Evolutionary conservation across 2,797 vertebrate species (phyloP), one percentile per base, ranked within the genome.

Genomic region (Pipistrellus pipistrellus): DNA sequence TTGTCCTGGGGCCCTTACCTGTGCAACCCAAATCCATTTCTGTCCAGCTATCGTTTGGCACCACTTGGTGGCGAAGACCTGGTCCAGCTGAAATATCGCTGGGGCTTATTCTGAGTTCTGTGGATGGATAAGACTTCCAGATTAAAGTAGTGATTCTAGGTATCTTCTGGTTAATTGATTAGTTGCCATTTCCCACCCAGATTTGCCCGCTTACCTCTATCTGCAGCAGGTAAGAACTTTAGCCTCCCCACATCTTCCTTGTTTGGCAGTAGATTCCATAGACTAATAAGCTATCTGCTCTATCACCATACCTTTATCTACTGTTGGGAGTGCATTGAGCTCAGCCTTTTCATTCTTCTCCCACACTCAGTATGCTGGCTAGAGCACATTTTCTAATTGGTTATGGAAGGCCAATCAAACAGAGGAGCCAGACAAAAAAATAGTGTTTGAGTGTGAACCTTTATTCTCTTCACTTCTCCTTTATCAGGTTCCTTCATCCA

Each of bases 401-500:
- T 69, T 32, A 75, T 46, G 18, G 48, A 35, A 73, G 76, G 14
- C 35, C 89, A 48, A 71, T 21, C 25, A 73, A 64, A 27, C 53
- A 30, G n/a, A 46, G 8, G 38, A 41, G 6, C 14, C 51, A 71
- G 66, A 69, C 7, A 27, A 53, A 64, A 48, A 84, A 66, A 59
- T 0, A 57, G 6, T 32, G 21, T 78, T 38, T 38, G 18, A 30
- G 3, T 51, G 10, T 41, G 35, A 77, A 38, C 51, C 30, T 7
- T 51, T 18, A 32, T 82, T 91, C n/a, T 95, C 5, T 3, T 4
- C 46, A 80, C 41, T 46, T 88, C 38, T 83, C 38, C 78, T 59
- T 76, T 48, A 2, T 35, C 66, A 99, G 98, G 98, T 90, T 98
- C 98, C 83, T 99, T 98, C 96, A 98, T 98, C 81, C 98, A 99